A percentile compares a stretch with the other conserved stretches of the same genome.
These are phyloP conservation scores for Lepidurus packardi DNA, from an alignment of 1,140 invertebrate species.

Conservation along the genomic window DNA sequence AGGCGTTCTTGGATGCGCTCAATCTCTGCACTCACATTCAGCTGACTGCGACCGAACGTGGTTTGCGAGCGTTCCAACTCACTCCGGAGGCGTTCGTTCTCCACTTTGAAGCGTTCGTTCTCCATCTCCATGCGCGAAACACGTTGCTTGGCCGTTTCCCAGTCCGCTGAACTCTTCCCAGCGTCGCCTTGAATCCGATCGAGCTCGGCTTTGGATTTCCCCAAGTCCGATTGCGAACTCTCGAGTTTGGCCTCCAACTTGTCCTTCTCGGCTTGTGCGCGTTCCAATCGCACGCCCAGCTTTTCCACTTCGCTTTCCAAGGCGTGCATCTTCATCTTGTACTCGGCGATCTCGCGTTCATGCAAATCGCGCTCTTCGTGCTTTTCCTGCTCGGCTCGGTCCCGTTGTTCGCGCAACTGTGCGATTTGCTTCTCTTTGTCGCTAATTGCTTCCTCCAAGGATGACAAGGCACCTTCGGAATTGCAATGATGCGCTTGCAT, in stretches of 20 bases:
- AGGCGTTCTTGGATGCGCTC: conserved; percentile 79
- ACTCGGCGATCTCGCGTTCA: conserved; percentile 87
- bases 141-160: conserved; percentile 81
- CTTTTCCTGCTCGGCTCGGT: conserved; percentile 92
- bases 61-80: conserved; percentile 78
- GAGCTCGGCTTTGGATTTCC: conserved; percentile 86
- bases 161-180: conserved; percentile 76
- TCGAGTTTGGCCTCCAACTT: conserved; percentile 83
- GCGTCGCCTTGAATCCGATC: conserved; percentile 85
- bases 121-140: conserved; percentile 77
- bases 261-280: conserved; percentile 81
- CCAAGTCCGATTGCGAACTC: conserved; percentile 83
- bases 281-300: conserved; percentile 73
- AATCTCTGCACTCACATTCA: conserved; percentile 63
- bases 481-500: conserved; percentile 90
- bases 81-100: conserved; percentile 57
- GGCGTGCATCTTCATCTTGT: conserved; percentile 74
- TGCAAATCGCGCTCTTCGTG: conserved; percentile 91
- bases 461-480: conserved; percentile 82
- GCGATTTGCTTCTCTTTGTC: conserved; percentile 96
- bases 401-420: conserved; percentile 83
- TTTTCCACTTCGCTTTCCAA: conserved; percentile 75
- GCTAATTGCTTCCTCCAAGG: conserved; percentile 88
- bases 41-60: conserved; percentile 67
- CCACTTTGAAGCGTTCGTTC: conserved; percentile 62